phyloP scores from a whole-genome alignment of 1,140 invertebrate species.

The Coelopa frigida region DNA sequence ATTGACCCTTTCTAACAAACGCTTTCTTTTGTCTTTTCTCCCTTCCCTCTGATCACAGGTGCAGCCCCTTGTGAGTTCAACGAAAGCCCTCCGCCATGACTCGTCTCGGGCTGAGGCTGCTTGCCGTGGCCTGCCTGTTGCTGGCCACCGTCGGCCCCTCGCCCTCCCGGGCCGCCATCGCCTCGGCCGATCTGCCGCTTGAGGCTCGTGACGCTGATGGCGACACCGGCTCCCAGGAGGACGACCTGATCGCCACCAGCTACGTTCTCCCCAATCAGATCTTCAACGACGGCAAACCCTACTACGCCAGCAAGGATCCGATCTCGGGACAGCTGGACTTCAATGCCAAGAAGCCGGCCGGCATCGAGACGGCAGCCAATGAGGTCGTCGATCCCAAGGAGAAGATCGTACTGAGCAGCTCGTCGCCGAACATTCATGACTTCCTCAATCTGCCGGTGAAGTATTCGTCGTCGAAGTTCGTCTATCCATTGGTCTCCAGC shows the following conservation, averaged over 20 bases:
- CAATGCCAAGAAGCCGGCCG: slow-evolving; percentile 49
- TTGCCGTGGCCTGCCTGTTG: no score
- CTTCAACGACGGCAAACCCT: slow-evolving; percentile 63
- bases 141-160: no score
- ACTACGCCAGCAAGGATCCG: slow-evolving; percentile 61
- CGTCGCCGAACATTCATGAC: slow-evolving; percentile 58
- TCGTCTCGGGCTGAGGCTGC: no score
- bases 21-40: no score
- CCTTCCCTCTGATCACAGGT: no score
- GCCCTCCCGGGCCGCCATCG: slow-evolving; percentile 15
- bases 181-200: slow-evolving; percentile 27
- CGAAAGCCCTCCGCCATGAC: no score
- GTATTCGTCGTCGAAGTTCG: slow-evolving; percentile 58
- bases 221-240: slow-evolving; percentile 25
- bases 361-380: slow-evolving; percentile 38
- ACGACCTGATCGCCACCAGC: slow-evolving; percentile 34
- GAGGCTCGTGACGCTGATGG: slow-evolving; percentile 29
- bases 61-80: no score
- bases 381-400: slow-evolving; percentile 38
- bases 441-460: slow-evolving; percentile 62
- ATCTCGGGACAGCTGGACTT: slow-evolving; percentile 59
- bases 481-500: slow-evolving; percentile 61
- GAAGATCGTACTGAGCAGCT: slow-evolving; percentile 33
- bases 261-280: slow-evolving; percentile 43
- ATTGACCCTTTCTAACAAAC: no score